Conservation (phyloP, 2,888 invertebrate species). For the Parapristionchus giblindavisi region DNA sequence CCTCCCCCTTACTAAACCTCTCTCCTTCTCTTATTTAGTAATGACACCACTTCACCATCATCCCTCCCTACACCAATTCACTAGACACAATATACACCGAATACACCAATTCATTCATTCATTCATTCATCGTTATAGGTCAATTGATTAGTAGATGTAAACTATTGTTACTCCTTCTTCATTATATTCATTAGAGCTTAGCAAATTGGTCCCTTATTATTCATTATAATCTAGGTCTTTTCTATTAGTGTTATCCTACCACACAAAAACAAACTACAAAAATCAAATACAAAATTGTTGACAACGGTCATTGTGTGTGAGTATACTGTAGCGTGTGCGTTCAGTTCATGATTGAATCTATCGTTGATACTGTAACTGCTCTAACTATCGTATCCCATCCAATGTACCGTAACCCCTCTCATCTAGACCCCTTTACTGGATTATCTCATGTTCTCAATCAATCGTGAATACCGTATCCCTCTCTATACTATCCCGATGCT, state of each 20-base stretch:
- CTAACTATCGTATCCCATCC: conserved; percentile 1
- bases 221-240: neutral
- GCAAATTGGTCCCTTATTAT: conserved; percentile 10
- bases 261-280: conserved; percentile 10
- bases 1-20: neutral
- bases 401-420: neutral
- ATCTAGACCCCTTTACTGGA: neutral
- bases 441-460: neutral
- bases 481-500: conserved; percentile 21
- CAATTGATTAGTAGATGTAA: conserved; percentile 31
- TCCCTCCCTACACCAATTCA: neutral
- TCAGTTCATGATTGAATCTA: neutral
- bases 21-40: conserved; percentile 3
- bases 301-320: neutral
- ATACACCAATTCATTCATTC: neutral
- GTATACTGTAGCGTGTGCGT: neutral
- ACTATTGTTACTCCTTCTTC: conserved; percentile 24
- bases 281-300: conserved; percentile 40
- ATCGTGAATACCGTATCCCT: conserved; percentile 23
- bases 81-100: conserved; percentile 7
- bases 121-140: conserved; percentile 28
- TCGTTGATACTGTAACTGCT: neutral
- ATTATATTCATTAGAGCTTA: conserved; percentile 21
- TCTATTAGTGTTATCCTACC: neutral
- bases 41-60: neutral